These are phyloP conservation scores for Ardeotis arabs DNA, from an alignment of 2,113 vertebrate species.

Conservation along the genomic window DNA sequence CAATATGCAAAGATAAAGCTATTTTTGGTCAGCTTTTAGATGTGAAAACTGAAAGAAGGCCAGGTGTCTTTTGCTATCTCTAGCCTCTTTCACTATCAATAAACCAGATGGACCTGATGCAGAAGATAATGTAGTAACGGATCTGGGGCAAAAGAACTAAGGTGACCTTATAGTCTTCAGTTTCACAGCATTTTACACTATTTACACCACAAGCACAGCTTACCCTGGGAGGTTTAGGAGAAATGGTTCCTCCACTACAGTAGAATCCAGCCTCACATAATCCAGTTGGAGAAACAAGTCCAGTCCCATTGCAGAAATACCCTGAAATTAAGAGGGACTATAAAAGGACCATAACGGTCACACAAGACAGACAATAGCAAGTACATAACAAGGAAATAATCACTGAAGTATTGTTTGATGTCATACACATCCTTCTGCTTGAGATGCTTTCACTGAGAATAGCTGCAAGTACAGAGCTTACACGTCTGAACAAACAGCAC, in stretches of 20 bases:
- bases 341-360: background rate
- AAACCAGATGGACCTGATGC: background rate
- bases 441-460: background rate
- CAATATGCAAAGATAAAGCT: background rate
- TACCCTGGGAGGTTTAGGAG: constrained; percentile 69
- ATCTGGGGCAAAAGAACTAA: background rate
- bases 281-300: constrained; percentile 80
- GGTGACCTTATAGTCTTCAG: background rate
- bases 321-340: constrained; percentile 76
- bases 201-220: background rate
- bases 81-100: background rate
- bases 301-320: constrained; percentile 80
- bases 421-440: background rate
- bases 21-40: background rate
- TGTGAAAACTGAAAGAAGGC: background rate
- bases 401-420: background rate
- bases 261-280: constrained; percentile 86
- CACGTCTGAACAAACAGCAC: background rate
- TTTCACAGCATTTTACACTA: background rate
- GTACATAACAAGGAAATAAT: background rate
- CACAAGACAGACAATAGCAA: background rate
- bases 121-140: background rate
- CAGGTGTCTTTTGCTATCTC: background rate
- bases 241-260: constrained; percentile 77
- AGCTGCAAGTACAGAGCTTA: background rate